phyloP scores from a whole-genome alignment of 1,140 invertebrate species.

The Drosophila ercepeae region DNA sequence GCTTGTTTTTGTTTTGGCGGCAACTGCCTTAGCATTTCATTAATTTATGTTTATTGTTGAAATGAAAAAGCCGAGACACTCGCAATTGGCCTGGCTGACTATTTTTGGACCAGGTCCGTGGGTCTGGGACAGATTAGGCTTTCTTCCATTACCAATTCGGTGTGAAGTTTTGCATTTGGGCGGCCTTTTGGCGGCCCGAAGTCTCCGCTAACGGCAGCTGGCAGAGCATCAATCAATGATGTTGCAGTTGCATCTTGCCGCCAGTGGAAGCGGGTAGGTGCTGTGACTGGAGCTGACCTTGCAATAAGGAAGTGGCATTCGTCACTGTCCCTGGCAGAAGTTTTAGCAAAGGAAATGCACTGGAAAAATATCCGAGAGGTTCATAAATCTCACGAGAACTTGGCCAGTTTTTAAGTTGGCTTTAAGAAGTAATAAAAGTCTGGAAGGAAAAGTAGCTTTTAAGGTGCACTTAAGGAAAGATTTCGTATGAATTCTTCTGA shows the following conservation, averaged over 20 bases:
- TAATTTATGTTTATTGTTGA: conserved; percentile 77
- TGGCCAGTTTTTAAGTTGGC: background rate
- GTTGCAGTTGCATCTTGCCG: conserved; percentile 10
- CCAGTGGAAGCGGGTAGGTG: background rate
- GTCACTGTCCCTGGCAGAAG: conserved; percentile 59
- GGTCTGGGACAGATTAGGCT: conserved; percentile 56
- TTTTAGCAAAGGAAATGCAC: conserved; percentile 2
- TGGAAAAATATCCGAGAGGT: background rate
- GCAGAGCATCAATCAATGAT: conserved; percentile 76
- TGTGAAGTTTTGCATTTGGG: conserved; percentile 63
- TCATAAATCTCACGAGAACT: background rate
- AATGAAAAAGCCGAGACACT: conserved; percentile 32
- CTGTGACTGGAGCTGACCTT: conserved; percentile 54
- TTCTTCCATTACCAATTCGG: conserved; percentile 71
- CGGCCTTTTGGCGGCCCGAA: conserved; percentile 15
- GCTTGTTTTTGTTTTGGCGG: conserved; percentile 40
- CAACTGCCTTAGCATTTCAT: conserved; percentile 68
- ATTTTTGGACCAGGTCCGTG: conserved; percentile 54
- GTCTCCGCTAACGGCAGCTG: conserved; percentile 67
- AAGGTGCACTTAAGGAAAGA: background rate
- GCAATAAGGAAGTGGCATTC: conserved; percentile 77
- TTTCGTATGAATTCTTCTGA: conserved; percentile 7
- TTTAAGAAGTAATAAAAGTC: background rate
- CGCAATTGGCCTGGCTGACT: conserved; percentile 39
- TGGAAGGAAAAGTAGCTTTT: background rate